Evolutionary conservation across 2,888 invertebrate genomes (phyloP).

Genomic region (Exephanes ischioxanthus): DNA sequence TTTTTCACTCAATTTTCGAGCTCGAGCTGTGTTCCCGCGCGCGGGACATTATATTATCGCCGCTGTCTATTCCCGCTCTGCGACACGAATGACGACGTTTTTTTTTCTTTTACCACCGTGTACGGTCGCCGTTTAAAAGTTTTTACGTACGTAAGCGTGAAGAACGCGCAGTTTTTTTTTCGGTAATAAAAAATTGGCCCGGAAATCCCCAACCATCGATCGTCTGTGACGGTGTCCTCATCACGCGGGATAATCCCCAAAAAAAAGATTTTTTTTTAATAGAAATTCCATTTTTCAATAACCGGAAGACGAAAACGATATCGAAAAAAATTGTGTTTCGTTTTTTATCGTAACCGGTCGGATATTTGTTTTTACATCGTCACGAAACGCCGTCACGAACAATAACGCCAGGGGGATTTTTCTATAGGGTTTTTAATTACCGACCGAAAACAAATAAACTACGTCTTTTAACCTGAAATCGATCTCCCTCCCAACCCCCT

Average conservation of each 20-base stretch:
- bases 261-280: not conserved
- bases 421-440: not conserved
- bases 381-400: not conserved
- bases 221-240: not conserved
- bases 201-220: not conserved
- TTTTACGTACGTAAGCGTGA: not conserved
- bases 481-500: not conserved
- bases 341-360: not conserved
- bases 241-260: no score
- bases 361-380: not conserved
- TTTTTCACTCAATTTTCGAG: slow-evolving; percentile 46
- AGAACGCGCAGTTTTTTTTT: no score
- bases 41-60: slow-evolving; percentile 24
- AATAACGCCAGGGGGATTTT: not conserved
- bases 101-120: not conserved
- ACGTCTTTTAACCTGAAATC: not conserved
- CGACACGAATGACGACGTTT: not conserved
- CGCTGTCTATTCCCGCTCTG: slow-evolving; percentile 12
- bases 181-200: no score
- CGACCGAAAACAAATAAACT: not conserved
- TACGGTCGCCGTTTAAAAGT: not conserved
- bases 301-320: not conserved
- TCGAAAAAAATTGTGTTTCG: not conserved
- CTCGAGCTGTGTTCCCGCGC: not conserved
- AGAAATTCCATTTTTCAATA: not conserved